Evolutionary conservation across 2,113 vertebrate species (phyloP), one percentile per base, ranked within the genome.

Genomic region (Triplophysa rosa): DNA sequence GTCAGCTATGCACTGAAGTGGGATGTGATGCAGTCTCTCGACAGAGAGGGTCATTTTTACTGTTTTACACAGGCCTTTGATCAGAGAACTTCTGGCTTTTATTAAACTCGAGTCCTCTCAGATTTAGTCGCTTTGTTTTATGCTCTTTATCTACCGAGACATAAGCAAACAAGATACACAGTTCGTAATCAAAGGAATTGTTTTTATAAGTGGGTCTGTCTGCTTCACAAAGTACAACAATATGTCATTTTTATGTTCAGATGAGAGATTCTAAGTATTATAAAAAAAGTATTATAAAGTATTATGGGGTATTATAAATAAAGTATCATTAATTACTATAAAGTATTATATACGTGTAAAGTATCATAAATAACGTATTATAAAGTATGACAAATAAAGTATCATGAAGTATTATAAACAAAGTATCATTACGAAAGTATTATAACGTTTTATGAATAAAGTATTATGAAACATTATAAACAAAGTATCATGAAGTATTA

Each of bases 81-180:
- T 90, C 85, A 83, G 45, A 24, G 76, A 3, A 4, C 67, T 29
- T 87, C 89, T 90, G 91, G 80, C 89, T 90, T 82, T 65, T 82
- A 89, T 90, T 88, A 86, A 24, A 78, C 64, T 49, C 77, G 47
- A 40, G 61, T 63, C 71, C 56, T 87, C 75, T 67, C 16, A 58
- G 82, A 73, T 52, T 80, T 33, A 67, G 79, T 67, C 8, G 45
- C 77, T 83, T 84, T 58, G 40, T 82, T 33, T 63, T 61, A 56
- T 73, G 83, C 67, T 73, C 61, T 65, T 76, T 65, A 64, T 45
- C 62, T 79, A 71, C 66, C 69, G n/a, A 68, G 77, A 76, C 10
- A 52, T 17, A 14, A 10, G 24, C 45, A 33, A 76, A 13, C 40
- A 45, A 19, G 37, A 45, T 17, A 47, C 21, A 61, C 71, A 65